These are phyloP conservation scores for Plagodis dolabraria DNA, from an alignment of 2,888 invertebrate species.

Conservation along the genomic window DNA sequence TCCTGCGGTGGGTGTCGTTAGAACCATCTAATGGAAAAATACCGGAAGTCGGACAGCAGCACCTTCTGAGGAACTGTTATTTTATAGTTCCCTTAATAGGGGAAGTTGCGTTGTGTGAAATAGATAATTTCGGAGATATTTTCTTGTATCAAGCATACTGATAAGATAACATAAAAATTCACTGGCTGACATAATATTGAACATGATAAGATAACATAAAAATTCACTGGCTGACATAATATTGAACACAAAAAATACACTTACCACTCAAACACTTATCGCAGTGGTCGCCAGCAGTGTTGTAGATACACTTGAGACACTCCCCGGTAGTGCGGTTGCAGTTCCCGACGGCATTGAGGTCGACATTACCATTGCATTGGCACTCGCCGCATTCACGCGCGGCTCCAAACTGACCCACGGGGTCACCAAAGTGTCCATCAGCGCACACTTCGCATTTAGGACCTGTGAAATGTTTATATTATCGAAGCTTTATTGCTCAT, in stretches of 20 bases:
- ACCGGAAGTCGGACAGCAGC: too few species aligned
- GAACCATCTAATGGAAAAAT: too few species aligned
- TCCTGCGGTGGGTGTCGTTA: too few species aligned
- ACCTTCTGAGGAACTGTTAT: too few species aligned
- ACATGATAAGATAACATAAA: too few species aligned
- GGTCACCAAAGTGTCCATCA: slow-evolving; percentile 98
- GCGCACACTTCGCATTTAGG: slow-evolving; percentile 95
- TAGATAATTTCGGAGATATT: too few species aligned
- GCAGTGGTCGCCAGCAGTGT: slow-evolving; percentile 96
- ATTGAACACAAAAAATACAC: slow-evolving; percentile 25
- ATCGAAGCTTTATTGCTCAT: not conserved
- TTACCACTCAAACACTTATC: slow-evolving; percentile 95
- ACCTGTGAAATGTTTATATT: slow-evolving; percentile 75
- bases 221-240: too few species aligned
- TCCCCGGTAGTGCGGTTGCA: slow-evolving; percentile 98
- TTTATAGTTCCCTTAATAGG: too few species aligned
- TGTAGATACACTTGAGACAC: slow-evolving; percentile 98
- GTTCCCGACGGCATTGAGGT: slow-evolving; percentile 98
- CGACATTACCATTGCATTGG: slow-evolving; percentile 97
- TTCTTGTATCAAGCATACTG: too few species aligned
- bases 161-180: too few species aligned
- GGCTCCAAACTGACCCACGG: slow-evolving; percentile 93
- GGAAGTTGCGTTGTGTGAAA: too few species aligned
- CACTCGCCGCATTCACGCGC: slow-evolving; percentile 91
- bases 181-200: too few species aligned